Percentiles rank a stretch among this genome's conserved stretches.
These are phyloP conservation scores for Xiphophorus couchianus DNA, from an alignment of 2,113 vertebrate genomes.

Conservation along the genomic window DNA sequence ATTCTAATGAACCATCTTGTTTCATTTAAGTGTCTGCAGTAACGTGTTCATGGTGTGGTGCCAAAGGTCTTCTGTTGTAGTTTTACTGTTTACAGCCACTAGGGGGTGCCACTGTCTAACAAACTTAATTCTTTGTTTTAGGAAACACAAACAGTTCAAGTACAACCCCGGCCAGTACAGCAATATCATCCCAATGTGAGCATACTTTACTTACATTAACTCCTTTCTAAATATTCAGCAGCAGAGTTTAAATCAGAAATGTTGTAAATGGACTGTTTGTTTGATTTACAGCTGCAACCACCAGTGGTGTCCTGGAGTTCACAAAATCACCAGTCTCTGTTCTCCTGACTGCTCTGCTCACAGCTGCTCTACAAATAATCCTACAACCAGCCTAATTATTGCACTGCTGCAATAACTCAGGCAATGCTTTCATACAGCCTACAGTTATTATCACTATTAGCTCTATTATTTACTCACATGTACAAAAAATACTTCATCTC, in stretches of 20 bases:
- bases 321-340: background rate
- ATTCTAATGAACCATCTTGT: too few species aligned
- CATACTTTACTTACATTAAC: background rate
- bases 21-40: too few species aligned
- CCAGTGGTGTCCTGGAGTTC: background rate
- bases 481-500: background rate
- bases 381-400: background rate
- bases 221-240: too few species aligned
- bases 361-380: background rate
- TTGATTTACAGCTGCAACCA: background rate
- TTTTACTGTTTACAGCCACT: too few species aligned
- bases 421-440: background rate
- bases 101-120: background rate
- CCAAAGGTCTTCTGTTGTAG: too few species aligned
- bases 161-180: background rate
- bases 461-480: background rate
- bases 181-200: background rate
- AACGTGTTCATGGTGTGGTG: too few species aligned
- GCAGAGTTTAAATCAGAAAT: background rate
- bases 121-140: background rate
- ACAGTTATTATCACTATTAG: background rate
- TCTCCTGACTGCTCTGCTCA: background rate
- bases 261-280: background rate
- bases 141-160: background rate
- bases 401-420: background rate